Conservation (phyloP, 1,140 invertebrate species). For the Chymomyza costata region DNA sequence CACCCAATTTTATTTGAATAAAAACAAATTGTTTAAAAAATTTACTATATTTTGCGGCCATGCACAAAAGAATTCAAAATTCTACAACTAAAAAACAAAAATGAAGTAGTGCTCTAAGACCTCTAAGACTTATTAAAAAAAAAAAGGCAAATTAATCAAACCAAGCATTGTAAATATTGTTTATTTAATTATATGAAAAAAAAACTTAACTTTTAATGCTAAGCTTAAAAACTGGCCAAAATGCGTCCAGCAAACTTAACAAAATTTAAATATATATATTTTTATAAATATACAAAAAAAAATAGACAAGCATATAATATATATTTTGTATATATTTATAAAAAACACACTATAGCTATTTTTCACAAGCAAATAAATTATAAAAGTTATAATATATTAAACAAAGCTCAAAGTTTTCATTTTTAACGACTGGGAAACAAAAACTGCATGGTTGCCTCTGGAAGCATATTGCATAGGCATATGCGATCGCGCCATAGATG, state of each 20-base stretch:
- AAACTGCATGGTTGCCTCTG: no score
- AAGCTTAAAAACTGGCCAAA: constrained; percentile 30
- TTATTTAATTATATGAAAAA: constrained; percentile 59
- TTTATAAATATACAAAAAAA: constrained; percentile 37
- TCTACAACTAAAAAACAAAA: constrained; percentile 22
- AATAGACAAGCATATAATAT: constrained; percentile 9
- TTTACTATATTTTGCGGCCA: constrained; percentile 55
- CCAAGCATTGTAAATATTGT: constrained; percentile 60
- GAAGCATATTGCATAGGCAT: no score
- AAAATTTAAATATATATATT: constrained; percentile 31
- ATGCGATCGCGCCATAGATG: constrained; percentile 33
- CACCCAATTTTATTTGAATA: constrained; percentile 36
- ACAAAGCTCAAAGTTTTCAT: no score
- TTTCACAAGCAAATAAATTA: no score
- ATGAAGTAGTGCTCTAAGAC: constrained; percentile 48
- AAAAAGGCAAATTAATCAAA: constrained; percentile 23
- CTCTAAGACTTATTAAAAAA: constrained; percentile 67
- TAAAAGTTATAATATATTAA: no score
- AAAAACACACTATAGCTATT: no score
- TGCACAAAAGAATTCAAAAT: constrained; percentile 68
- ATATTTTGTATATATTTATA: no score
- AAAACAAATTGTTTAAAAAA: constrained; percentile 20
- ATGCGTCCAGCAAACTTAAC: constrained; percentile 40
- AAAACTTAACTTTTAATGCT: constrained; percentile 14
- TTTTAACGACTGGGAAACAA: no score